A percentile compares a stretch with the other conserved stretches of the same genome.
Evolutionary conservation across 2,888 invertebrate species (phyloP).

Genomic region (Lepidochitona cinerea): DNA sequence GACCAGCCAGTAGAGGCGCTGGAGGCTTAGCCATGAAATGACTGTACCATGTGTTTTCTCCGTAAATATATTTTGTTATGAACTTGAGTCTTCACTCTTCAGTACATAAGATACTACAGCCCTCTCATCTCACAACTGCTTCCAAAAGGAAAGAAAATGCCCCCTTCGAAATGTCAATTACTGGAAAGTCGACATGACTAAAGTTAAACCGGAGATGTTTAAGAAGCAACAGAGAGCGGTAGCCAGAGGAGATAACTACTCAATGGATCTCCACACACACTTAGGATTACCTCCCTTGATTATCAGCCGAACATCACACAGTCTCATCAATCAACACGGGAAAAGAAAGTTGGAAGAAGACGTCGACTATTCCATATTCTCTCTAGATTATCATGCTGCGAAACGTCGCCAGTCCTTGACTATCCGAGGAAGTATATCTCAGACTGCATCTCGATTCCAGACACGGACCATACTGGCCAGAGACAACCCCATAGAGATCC

Average conservation of each 20-base stretch:
- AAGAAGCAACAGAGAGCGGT: conserved; percentile 35
- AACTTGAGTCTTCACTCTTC: no score
- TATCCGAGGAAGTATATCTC: no score
- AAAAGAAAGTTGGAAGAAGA: background rate
- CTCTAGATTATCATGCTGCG: background rate
- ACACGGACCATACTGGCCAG: no score
- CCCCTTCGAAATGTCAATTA: background rate
- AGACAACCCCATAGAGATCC: no score
- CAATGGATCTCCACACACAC: conserved; percentile 37
- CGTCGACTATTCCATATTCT: background rate
- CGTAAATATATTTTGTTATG: no score
- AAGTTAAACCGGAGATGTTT: conserved; percentile 35
- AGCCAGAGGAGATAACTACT: conserved; percentile 24
- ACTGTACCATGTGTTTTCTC: no score
- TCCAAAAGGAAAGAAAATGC: conserved; percentile 33
- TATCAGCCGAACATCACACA: background rate
- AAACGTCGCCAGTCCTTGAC: background rate
- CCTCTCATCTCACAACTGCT: conserved; percentile 43
- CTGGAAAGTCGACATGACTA: conserved; percentile 45
- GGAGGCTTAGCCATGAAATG: no score
- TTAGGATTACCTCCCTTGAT: conserved; percentile 31
- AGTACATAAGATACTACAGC: conserved; percentile 54
- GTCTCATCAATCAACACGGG: background rate
- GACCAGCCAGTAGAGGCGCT: no score
- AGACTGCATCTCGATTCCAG: no score